Base-by-base conservation (phyloP, 2,797 vertebrate species). In the Phalloptychus januarius region DNA sequence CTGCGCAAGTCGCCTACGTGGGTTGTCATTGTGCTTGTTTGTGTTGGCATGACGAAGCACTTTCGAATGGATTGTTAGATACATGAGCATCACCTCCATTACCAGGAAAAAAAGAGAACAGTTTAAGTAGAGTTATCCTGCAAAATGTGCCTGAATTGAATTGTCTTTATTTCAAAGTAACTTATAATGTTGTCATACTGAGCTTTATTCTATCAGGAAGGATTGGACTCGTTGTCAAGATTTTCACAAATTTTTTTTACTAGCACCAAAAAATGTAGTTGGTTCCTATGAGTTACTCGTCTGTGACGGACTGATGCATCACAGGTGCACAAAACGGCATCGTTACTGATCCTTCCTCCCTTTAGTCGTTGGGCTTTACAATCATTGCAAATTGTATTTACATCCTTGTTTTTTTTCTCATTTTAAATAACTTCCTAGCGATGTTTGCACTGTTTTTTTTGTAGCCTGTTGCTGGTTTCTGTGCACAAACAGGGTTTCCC, bases 11-110 rank as follows among this genome's bases (percentile, higher is more conserved):
- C 40, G 78, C 84, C 90, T 85, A 72, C 78, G 86, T 58, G 70
- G 42, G 80, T n/a, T 87, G 71, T 86, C 79, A 76, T 87, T 76
- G 75, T 38, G 78, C 82, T 77, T 86, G 79, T 88, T 83, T 88
- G 77, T 72, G 58, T 73, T 78, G 72, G 69, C 78, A 45, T 67
- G 72, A 79, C 54, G 78, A 31, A 74, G 76, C 31, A 74, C 71
- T 33, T 72, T 80, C 72, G 8, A 70, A 28, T 83, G 82, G 75
- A 81, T 87, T 85, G 86, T 77, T 79, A 42, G 56, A 74, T 40
- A 76, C 44, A 72, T 83, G 56, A 82, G 80, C 72, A 65, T 85
- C 52, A 78, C 65, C 74, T 38, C n/a, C 77, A 78, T 76, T 77
- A 76, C 70, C 10, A 38, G 36, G 5, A 20, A 54, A 56, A 72